Evolutionary conservation across 2,113 vertebrate genomes (phyloP).

Genomic region (Tenebrosternarchus preto): DNA sequence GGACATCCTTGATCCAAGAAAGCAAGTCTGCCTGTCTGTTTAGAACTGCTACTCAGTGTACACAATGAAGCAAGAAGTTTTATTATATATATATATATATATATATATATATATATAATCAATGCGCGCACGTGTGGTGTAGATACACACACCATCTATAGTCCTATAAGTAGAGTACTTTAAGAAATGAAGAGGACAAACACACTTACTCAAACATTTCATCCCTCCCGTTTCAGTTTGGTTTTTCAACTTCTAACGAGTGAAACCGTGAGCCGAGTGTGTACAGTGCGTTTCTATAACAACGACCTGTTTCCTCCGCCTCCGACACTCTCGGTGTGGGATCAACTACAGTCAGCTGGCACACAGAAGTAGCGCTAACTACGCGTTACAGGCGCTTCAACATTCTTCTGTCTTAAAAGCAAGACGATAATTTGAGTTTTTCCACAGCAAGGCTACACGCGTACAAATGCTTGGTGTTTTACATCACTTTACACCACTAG

Average conservation of each 20-base stretch:
- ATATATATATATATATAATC: neutral
- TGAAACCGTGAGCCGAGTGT: conserved; percentile 62
- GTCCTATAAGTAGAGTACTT: conserved; percentile 48
- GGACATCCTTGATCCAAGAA: conserved; percentile 68
- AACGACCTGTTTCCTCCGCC: conserved; percentile 64
- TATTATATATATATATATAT: conserved; percentile 25
- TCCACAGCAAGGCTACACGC: conserved; percentile 72
- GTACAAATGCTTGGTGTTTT: conserved; percentile 69
- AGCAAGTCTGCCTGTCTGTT: conserved; percentile 65
- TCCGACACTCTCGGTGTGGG: conserved; percentile 46
- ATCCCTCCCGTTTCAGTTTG: conserved; percentile 45
- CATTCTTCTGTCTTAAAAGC: conserved; percentile 80
- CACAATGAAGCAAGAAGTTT: conserved; percentile 51
- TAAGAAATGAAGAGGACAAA: conserved; percentile 24
- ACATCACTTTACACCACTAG: conserved; percentile 66
- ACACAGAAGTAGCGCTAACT: conserved; percentile 63
- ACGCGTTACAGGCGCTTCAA: conserved; percentile 69
- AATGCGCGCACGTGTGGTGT: too few species aligned
- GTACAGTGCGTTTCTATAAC: conserved; percentile 73
- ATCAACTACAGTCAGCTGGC: conserved; percentile 58
- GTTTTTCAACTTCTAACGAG: conserved; percentile 56
- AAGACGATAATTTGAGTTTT: conserved; percentile 69
- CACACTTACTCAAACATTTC: conserved; percentile 55
- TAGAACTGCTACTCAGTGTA: conserved; percentile 73
- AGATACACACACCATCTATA: conserved; percentile 17